A percentile compares a stretch with the other conserved stretches of the same genome.
phyloP scores from a whole-genome alignment of 2,888 invertebrate genomes.

The Chesias legatella region DNA sequence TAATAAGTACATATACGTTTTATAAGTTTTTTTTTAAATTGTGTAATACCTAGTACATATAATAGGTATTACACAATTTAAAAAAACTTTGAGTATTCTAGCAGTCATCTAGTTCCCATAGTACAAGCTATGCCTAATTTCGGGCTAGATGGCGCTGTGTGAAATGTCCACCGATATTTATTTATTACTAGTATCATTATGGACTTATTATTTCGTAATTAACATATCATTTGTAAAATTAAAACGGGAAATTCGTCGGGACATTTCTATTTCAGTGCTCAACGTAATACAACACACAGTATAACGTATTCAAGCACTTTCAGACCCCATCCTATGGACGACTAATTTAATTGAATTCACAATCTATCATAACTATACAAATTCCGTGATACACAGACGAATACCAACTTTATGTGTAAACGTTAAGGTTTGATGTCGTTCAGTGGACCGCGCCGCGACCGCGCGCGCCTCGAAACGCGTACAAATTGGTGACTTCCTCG shows the following conservation, averaged over 20 bases:
- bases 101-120: too few species aligned
- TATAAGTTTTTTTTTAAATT: too few species aligned
- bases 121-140: too few species aligned
- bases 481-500: constrained; percentile 74
- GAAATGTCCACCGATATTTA: too few species aligned
- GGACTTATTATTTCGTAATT: too few species aligned
- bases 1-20: too few species aligned
- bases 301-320: constrained; percentile 10
- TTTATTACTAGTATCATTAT: too few species aligned
- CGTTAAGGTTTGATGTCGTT: constrained; percentile 30
- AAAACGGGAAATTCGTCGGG: constrained; percentile 23
- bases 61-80: too few species aligned
- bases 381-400: constrained; percentile 6
- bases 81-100: too few species aligned
- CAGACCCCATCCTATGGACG: constrained; percentile 43
- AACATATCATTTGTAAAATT: background rate
- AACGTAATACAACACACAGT: constrained; percentile 35
- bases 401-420: constrained; percentile 3
- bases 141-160: too few species aligned
- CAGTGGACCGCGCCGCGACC: background rate
- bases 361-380: constrained; percentile 39
- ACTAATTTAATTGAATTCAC: constrained; percentile 63
- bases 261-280: constrained; percentile 17
- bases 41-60: too few species aligned
- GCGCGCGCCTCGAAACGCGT: constrained; percentile 22